phyloP scores from a whole-genome alignment of 2,113 vertebrate genomes.

The Psephotus haematonotus region DNA sequence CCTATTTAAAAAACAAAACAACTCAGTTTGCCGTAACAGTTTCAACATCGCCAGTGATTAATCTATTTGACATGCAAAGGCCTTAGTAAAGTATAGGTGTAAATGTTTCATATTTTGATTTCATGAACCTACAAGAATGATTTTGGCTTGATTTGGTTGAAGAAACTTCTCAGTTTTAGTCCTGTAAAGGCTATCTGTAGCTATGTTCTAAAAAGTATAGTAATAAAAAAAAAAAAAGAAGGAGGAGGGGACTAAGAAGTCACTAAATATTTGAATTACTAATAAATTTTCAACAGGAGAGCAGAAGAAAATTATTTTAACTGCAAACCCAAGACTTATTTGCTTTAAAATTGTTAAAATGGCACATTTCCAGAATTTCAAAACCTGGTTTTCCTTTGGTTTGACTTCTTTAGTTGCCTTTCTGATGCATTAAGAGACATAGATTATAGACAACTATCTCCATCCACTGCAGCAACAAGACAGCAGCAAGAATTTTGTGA shows the following conservation, averaged over 20 bases:
- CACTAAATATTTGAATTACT: background rate
- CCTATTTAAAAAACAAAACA: background rate
- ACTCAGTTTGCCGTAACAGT: background rate
- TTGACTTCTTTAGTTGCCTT: background rate
- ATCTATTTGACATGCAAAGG: background rate
- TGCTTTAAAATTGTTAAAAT: conserved; percentile 22
- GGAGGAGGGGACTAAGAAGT: background rate
- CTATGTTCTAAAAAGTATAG: background rate
- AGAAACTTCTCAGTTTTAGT: background rate
- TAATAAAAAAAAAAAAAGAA: background rate
- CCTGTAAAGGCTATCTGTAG: background rate
- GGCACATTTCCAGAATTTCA: conserved; percentile 10
- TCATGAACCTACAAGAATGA: background rate
- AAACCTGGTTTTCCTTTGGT: background rate
- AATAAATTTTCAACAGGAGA: background rate
- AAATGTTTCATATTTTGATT: background rate
- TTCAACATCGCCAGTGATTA: background rate
- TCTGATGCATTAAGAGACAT: background rate
- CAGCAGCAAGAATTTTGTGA: background rate
- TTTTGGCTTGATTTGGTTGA: background rate
- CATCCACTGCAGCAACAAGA: background rate
- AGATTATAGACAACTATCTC: background rate
- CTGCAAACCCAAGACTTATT: background rate
- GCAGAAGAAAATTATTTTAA: background rate
- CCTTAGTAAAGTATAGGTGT: background rate